Conservation (phyloP, 2,113 vertebrate genomes). For the Anthoscopus minutus region DNA sequence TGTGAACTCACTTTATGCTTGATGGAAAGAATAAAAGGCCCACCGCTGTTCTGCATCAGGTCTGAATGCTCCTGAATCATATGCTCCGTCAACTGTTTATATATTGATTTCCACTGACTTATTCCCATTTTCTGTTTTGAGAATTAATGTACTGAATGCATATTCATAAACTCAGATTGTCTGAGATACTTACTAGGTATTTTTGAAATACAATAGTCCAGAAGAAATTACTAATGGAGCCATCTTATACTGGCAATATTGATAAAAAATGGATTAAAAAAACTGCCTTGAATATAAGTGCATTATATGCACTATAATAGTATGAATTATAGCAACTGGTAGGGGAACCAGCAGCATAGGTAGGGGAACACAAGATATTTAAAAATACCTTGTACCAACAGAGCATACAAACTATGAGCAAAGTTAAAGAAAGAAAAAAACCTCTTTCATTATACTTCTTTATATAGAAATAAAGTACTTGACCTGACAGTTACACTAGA, state of each 20-base stretch:
- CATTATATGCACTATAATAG: too few species aligned
- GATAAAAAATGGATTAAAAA: not conserved
- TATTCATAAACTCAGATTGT: constrained; percentile 34
- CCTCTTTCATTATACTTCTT: not conserved
- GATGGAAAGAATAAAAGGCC: not conserved
- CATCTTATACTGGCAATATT: not conserved
- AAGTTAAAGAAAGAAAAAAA: not conserved
- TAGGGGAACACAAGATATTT: not conserved
- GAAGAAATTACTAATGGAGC: constrained; percentile 17
- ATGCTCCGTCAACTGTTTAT: not conserved
- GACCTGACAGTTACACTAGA: not conserved
- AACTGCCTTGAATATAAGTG: not conserved
- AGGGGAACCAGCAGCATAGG: too few species aligned
- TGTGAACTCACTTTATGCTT: not conserved
- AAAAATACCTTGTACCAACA: not conserved
- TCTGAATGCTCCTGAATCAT: not conserved
- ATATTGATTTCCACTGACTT: not conserved
- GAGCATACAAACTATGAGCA: not conserved
- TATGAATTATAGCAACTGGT: too few species aligned
- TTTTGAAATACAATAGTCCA: not conserved
- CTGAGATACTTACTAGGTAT: not conserved
- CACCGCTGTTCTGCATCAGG: not conserved
- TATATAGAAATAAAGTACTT: not conserved
- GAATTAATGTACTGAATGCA: not conserved
- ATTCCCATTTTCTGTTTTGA: constrained; percentile 24